Conservation (phyloP, 2,113 vertebrate species). For the Sardina pilchardus region DNA sequence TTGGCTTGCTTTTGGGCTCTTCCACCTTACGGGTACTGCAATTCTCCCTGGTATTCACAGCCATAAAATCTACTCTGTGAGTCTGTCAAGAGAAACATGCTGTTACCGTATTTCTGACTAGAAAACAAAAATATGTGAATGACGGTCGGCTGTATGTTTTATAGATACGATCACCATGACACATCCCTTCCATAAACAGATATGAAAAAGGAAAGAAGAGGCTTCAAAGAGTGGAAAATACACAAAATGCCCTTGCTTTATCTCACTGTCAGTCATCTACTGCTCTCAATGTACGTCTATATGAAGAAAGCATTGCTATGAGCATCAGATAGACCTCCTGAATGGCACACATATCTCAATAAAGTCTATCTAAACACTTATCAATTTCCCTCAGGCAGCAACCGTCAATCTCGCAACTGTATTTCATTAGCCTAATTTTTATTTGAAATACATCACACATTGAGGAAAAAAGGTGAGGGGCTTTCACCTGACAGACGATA, state of each 20-base stretch:
- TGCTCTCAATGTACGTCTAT: neutral
- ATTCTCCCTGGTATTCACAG: slow-evolving; percentile 74
- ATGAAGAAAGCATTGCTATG: neutral
- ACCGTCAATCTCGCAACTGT: slow-evolving; percentile 33
- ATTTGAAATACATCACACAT: slow-evolving; percentile 35
- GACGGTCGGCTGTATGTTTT: slow-evolving; percentile 42
- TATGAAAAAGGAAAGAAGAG: neutral
- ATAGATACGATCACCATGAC: neutral
- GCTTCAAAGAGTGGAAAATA: neutral
- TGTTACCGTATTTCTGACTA: neutral
- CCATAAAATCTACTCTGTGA: slow-evolving; percentile 76
- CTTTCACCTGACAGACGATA: slow-evolving; percentile 40
- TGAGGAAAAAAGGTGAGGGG: slow-evolving; percentile 40
- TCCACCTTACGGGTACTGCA: slow-evolving; percentile 70
- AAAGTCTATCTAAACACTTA: slow-evolving; percentile 7
- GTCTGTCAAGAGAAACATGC: slow-evolving; percentile 67
- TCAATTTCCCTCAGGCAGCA: slow-evolving; percentile 22
- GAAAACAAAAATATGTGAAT: slow-evolving; percentile 55
- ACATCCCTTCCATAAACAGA: neutral
- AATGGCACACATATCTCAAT: neutral
- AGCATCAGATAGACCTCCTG: neutral
- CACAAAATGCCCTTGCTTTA: neutral
- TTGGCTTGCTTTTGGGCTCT: slow-evolving; percentile 70
- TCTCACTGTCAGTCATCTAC: neutral
- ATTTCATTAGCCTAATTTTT: slow-evolving; percentile 51